A percentile compares a stretch with the other conserved stretches of the same genome.
phyloP scores from a whole-genome alignment of 1,140 invertebrate species.

The Medauroidea extradentata region DNA sequence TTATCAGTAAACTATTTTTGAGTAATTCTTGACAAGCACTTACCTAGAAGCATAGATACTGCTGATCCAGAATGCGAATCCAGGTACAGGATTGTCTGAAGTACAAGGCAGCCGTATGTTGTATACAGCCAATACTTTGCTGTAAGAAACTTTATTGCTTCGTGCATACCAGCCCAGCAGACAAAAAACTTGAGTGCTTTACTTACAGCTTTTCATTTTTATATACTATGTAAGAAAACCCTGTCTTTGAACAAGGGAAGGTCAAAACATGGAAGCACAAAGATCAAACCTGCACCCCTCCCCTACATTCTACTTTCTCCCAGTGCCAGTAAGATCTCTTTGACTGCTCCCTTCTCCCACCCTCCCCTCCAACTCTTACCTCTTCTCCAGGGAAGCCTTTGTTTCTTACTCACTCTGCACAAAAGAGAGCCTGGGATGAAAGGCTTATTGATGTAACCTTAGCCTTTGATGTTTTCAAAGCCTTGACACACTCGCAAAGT shows the following conservation, averaged over 20 bases:
- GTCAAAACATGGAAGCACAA: slow-evolving; percentile 4
- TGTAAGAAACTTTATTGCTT: too few relatives aligned
- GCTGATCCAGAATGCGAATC: too few relatives aligned
- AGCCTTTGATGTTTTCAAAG: slow-evolving; percentile 16
- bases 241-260: slow-evolving; percentile 3
- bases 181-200: too few relatives aligned
- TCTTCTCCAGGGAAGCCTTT: slow-evolving; percentile 14
- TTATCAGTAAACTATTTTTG: too few relatives aligned
- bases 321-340: slow-evolving; percentile 4
- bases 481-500: slow-evolving; percentile 10
- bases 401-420: slow-evolving; percentile 12
- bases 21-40: too few relatives aligned
- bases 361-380: neutral
- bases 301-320: neutral
- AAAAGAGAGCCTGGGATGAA: slow-evolving; percentile 15
- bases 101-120: too few relatives aligned
- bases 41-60: too few relatives aligned
- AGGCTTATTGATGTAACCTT: slow-evolving; percentile 17
- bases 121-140: too few relatives aligned
- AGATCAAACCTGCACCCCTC: slow-evolving; percentile 5
- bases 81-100: too few relatives aligned
- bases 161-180: too few relatives aligned
- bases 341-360: neutral
- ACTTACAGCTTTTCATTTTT: too few relatives aligned
- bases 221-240: neutral